Evolutionary conservation across 2,797 vertebrate species (phyloP).

Genomic region (Trachops cirrhosus): DNA sequence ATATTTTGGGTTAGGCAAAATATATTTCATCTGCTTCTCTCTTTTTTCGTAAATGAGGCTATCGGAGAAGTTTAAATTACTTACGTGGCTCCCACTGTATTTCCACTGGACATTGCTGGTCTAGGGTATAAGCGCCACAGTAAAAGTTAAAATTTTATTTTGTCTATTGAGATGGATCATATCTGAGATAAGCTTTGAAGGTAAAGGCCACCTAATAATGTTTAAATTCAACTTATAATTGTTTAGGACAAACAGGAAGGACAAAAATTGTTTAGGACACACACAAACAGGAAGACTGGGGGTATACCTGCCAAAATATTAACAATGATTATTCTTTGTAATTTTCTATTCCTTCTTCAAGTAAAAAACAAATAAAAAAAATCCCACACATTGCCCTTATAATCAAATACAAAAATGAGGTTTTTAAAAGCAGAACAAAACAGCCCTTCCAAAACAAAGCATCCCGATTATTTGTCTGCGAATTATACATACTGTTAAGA

Average conservation of each 20-base stretch:
- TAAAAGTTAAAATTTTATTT: neutral
- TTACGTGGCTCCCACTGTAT: neutral
- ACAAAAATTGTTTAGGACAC: no score
- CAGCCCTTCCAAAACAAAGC: neutral
- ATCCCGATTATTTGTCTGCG: neutral
- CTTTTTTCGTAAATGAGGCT: neutral
- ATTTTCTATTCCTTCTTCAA: constrained; percentile 2
- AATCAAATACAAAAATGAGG: neutral
- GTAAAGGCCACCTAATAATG: neutral
- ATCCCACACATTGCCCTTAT: neutral
- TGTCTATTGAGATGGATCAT: neutral
- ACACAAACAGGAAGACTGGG: neutral
- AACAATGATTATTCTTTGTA: neutral
- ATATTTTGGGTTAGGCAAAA: neutral
- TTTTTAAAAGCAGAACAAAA: neutral
- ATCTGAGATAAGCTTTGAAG: neutral
- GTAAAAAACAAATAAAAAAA: neutral
- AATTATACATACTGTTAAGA: neutral
- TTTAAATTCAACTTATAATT: neutral
- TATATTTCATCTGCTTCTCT: neutral
- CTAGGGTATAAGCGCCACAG: neutral
- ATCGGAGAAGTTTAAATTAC: neutral
- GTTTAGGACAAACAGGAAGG: no score
- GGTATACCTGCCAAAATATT: neutral
- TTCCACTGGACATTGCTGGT: neutral